These are phyloP conservation scores for Rhodophaea formosa DNA, from an alignment of 2,888 invertebrate species.

Conservation along the genomic window DNA sequence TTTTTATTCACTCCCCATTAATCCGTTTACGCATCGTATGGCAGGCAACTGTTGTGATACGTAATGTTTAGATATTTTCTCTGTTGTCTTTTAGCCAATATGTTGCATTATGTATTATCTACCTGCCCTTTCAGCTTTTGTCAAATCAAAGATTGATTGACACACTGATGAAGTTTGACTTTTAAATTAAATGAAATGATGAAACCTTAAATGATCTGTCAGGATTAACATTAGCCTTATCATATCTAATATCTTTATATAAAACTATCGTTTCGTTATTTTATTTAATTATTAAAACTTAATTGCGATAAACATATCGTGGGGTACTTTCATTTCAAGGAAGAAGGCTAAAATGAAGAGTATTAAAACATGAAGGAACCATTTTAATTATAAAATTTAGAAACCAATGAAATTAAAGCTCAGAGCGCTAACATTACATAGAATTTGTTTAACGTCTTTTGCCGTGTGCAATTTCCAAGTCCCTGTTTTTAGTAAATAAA, in stretches of 20 bases:
- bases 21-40: background rate
- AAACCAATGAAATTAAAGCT: too few relatives aligned
- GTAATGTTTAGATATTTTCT: background rate
- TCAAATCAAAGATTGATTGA: background rate
- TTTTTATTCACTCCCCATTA: slow-evolving; percentile 5
- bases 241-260: background rate
- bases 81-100: background rate
- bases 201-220: background rate
- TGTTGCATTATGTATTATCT: background rate
- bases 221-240: background rate
- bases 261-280: too few relatives aligned
- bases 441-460: too few relatives aligned
- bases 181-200: background rate
- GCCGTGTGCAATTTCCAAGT: too few relatives aligned
- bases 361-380: too few relatives aligned
- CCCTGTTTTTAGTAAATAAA: too few relatives aligned
- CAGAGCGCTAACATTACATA: too few relatives aligned
- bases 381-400: too few relatives aligned
- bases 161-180: background rate
- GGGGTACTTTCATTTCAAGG: too few relatives aligned
- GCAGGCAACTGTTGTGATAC: background rate
- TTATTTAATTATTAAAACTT: too few relatives aligned
- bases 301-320: too few relatives aligned
- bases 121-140: background rate
- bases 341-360: too few relatives aligned